Evolutionary conservation across 2,797 vertebrate species (phyloP).

Genomic region (Rhyacichthys aspro): DNA sequence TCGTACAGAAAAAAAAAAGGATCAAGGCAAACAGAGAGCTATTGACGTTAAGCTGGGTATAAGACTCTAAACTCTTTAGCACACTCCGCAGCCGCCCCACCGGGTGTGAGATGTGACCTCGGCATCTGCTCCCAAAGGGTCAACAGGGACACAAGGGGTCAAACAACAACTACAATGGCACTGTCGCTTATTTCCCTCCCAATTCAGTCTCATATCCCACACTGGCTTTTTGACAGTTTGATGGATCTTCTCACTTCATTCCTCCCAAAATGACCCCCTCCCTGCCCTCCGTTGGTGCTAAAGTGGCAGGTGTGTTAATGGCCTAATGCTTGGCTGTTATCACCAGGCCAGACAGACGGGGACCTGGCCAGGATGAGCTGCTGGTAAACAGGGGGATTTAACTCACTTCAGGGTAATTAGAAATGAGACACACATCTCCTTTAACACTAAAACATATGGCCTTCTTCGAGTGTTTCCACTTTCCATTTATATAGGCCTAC

Average conservation of each 20-base stretch:
- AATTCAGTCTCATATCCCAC: slow-evolving; percentile 13
- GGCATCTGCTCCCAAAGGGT: slow-evolving; percentile 45
- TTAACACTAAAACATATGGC: slow-evolving; percentile 38
- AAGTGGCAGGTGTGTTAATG: slow-evolving; percentile 59
- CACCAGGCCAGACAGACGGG: slow-evolving; percentile 58
- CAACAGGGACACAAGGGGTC: slow-evolving; percentile 10
- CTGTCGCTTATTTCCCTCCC: slow-evolving; percentile 25
- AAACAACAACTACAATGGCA: slow-evolving; percentile 29
- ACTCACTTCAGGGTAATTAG: slow-evolving; percentile 67
- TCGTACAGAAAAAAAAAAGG: slow-evolving; percentile 34
- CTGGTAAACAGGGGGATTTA: slow-evolving; percentile 68
- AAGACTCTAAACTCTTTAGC: slow-evolving; percentile 75
- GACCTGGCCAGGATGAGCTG: slow-evolving; percentile 47
- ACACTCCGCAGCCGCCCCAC: slow-evolving; percentile 30
- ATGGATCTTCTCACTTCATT: slow-evolving; percentile 25
- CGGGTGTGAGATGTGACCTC: slow-evolving; percentile 46
- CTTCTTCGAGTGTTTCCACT: neutral
- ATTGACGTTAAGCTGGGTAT: slow-evolving; percentile 72
- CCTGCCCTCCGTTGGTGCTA: slow-evolving; percentile 5
- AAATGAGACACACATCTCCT: slow-evolving; percentile 47
- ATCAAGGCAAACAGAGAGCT: slow-evolving; percentile 68
- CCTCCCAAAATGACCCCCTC: neutral
- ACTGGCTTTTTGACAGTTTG: slow-evolving; percentile 36
- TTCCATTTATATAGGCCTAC: slow-evolving; percentile 17
- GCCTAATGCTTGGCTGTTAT: slow-evolving; percentile 45